Percentiles rank a stretch among this genome's conserved stretches.
phyloP scores from a whole-genome alignment of 1,140 invertebrate genomes.

The Drosophila kohkoa region DNA sequence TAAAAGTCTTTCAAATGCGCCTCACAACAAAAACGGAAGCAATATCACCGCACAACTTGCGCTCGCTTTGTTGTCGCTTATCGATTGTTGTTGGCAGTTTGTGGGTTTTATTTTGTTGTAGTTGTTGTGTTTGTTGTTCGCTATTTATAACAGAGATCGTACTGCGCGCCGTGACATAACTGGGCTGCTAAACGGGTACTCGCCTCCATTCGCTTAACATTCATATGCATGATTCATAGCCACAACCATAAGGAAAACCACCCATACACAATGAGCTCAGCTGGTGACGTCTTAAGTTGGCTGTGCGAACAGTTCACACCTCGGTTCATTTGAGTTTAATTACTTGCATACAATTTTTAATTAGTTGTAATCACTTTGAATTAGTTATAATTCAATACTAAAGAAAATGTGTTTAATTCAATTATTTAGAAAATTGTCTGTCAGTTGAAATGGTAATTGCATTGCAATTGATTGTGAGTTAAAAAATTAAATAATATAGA shows the following conservation, averaged over 20 bases:
- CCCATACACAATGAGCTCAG: constrained; percentile 34
- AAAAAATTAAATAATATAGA: too few relatives aligned
- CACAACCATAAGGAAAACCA: constrained; percentile 38
- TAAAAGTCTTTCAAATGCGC: constrained; percentile 61
- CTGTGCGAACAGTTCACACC: not conserved
- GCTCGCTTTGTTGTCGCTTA: constrained; percentile 15
- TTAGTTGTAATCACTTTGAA: not conserved
- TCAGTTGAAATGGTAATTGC: not conserved
- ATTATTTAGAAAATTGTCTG: not conserved
- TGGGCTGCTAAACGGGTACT: constrained; percentile 17
- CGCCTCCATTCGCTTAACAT: not conserved
- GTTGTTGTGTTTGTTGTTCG: not conserved
- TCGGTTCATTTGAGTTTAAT: constrained; percentile 3
- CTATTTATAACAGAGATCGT: constrained; percentile 39
- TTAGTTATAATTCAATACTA: not conserved
- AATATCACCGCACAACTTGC: constrained; percentile 11
- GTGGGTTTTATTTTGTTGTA: constrained; percentile 7
- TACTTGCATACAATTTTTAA: not conserved
- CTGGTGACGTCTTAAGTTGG: constrained; percentile 14
- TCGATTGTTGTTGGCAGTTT: constrained; percentile 20
- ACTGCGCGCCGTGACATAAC: constrained; percentile 40
- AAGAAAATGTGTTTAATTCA: not conserved
- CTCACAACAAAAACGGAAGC: constrained; percentile 65
- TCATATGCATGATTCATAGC: constrained; percentile 36
- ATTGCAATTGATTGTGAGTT: too few relatives aligned